Conservation (phyloP, 2,888 invertebrate species). For the Agriotes lineatus region DNA sequence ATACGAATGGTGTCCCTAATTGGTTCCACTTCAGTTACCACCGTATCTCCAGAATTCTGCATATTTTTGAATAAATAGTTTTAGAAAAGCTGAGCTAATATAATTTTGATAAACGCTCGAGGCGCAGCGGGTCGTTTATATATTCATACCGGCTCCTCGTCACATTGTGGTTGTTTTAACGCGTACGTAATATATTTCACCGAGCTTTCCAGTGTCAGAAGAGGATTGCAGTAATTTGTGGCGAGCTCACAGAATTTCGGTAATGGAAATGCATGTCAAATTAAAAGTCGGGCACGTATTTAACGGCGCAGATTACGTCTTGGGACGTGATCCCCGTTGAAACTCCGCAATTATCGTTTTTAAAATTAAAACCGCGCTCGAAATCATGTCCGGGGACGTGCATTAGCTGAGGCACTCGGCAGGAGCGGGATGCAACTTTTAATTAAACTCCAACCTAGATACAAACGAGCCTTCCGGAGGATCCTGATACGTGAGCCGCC, state of each 20-base stretch:
- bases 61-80: no score
- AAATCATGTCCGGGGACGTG: not conserved
- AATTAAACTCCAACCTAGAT: not conserved
- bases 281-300: constrained; percentile 43
- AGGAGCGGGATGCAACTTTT: no score
- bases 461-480: not conserved
- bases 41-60: no score
- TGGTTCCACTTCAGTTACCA: no score
- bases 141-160: constrained; percentile 40
- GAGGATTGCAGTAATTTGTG: constrained; percentile 47
- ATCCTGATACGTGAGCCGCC: not conserved
- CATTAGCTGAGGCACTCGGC: no score
- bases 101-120: constrained; percentile 29
- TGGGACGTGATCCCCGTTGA: constrained; percentile 24
- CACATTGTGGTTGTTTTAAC: constrained; percentile 42
- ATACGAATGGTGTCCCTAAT: no score
- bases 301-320: constrained; percentile 36
- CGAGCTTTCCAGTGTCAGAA: constrained; percentile 43
- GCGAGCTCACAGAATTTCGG: constrained; percentile 41
- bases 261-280: constrained; percentile 46
- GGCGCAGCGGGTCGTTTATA: constrained; percentile 24
- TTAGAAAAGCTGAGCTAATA: no score
- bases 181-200: constrained; percentile 44
- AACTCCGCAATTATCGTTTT: constrained; percentile 19
- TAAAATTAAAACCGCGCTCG: not conserved